Percentiles rank a stretch among this genome's conserved stretches.
These are phyloP conservation scores for Crotophaga sulcirostris DNA, from an alignment of 2,113 vertebrate species.

Conservation along the genomic window DNA sequence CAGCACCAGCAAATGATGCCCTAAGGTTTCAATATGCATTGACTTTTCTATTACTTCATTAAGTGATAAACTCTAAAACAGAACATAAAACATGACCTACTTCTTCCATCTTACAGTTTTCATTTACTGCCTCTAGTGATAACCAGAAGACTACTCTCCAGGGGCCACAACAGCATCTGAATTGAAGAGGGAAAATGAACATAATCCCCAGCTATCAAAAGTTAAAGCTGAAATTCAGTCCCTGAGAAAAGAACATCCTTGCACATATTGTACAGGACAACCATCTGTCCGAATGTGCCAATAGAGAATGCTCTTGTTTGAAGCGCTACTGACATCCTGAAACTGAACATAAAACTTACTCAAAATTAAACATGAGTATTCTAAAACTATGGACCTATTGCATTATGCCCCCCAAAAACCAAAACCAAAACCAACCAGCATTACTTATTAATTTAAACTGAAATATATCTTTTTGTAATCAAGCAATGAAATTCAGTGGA, in stretches of 20 bases:
- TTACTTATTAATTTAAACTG: background rate
- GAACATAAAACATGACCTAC: conserved; percentile 16
- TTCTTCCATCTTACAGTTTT: conserved; percentile 1
- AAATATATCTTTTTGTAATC: background rate
- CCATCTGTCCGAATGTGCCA: background rate
- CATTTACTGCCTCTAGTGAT: background rate
- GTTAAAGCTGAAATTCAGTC: background rate
- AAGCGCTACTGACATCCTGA: background rate
- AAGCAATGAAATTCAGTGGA: background rate
- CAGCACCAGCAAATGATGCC: conserved; percentile 12
- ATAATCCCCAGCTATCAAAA: background rate
- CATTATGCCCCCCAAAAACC: background rate
- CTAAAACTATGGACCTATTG: background rate
- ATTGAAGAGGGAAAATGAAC: background rate
- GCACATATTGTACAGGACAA: background rate
- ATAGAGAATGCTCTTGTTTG: background rate
- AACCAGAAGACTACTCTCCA: background rate
- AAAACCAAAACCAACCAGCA: background rate
- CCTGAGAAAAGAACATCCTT: conserved; percentile 27
- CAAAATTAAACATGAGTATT: background rate
- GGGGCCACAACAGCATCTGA: background rate
- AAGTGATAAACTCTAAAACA: conserved; percentile 7
- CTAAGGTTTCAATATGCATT: conserved; percentile 8
- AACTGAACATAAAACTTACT: background rate
- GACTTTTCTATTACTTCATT: conserved; percentile 5